A percentile compares a stretch with the other conserved stretches of the same genome.
phyloP scores from a whole-genome alignment of 1,140 invertebrate species.

The Drosophila sucinea region DNA sequence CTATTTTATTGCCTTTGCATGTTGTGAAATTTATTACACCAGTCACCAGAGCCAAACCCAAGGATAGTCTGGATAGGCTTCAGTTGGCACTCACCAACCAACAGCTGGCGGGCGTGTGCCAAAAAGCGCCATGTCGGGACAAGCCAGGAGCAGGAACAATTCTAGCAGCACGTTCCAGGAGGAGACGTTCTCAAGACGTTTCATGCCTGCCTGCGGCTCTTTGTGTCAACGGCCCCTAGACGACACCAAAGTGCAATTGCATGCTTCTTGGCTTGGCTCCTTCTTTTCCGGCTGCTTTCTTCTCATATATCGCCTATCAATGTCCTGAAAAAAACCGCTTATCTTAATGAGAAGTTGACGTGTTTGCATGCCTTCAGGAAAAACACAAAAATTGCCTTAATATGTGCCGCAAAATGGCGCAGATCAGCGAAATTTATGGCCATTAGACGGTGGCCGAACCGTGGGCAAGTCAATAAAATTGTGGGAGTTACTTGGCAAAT shows the following conservation, averaged over 20 bases:
- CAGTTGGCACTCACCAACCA: slow-evolving; percentile 43
- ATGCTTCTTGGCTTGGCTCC: slow-evolving; percentile 58
- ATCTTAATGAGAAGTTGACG: slow-evolving; percentile 79
- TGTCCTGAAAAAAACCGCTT: slow-evolving; percentile 38
- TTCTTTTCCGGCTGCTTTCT: slow-evolving; percentile 18
- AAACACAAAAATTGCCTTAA: slow-evolving; percentile 38
- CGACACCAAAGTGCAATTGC: slow-evolving; percentile 41
- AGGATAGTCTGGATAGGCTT: slow-evolving; percentile 32
- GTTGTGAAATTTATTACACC: slow-evolving; percentile 66
- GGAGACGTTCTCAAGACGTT: not conserved
- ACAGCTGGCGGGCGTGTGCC: slow-evolving; percentile 56
- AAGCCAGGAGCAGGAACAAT: slow-evolving; percentile 6
- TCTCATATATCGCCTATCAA: not conserved
- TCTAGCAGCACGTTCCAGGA: not conserved
- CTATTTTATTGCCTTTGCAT: slow-evolving; percentile 79
- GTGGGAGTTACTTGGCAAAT: slow-evolving; percentile 69
- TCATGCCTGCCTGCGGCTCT: not conserved
- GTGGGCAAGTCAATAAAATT: slow-evolving; percentile 56
- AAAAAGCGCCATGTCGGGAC: slow-evolving; percentile 13
- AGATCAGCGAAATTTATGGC: slow-evolving; percentile 56
- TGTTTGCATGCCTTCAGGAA: slow-evolving; percentile 58
- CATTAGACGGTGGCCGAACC: slow-evolving; percentile 29
- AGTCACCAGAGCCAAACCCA: slow-evolving; percentile 33
- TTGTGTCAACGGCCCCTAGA: slow-evolving; percentile 26
- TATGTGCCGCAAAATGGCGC: slow-evolving; percentile 33